Evolutionary conservation across 2,113 vertebrate species (phyloP).

Genomic region (Struthidea cinerea): DNA sequence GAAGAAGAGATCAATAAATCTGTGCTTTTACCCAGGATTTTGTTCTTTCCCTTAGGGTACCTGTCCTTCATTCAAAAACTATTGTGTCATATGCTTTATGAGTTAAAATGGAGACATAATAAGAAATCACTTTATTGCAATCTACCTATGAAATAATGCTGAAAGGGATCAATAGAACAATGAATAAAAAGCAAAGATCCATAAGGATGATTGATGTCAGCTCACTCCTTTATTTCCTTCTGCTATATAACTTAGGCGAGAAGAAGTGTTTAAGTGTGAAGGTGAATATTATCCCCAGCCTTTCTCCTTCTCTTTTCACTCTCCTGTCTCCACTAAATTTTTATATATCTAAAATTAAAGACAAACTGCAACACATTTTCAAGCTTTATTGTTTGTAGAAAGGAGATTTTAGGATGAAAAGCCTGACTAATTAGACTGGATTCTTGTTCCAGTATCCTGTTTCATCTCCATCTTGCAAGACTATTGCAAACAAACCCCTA

Average conservation of each 20-base stretch:
- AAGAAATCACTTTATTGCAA: conserved; percentile 37
- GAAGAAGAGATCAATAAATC: conserved; percentile 32
- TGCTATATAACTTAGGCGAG: background rate
- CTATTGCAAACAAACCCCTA: background rate
- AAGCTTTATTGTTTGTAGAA: background rate
- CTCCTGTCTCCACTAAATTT: background rate
- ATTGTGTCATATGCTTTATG: background rate
- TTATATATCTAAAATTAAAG: background rate
- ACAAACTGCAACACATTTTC: background rate
- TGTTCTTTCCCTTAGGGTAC: background rate
- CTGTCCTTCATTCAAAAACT: conserved; percentile 19
- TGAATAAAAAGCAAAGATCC: conserved; percentile 36
- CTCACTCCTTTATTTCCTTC: background rate
- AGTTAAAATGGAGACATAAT: conserved; percentile 41
- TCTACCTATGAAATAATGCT: conserved; percentile 17
- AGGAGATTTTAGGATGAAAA: background rate
- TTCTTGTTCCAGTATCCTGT: background rate
- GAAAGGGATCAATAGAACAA: conserved; percentile 50
- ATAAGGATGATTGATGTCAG: conserved; percentile 35
- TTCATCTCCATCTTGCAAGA: background rate
- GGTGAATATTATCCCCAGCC: background rate
- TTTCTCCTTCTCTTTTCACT: background rate
- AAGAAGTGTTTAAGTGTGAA: background rate
- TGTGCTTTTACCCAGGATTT: background rate
- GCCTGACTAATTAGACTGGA: background rate